Conservation (phyloP, 2,113 vertebrate species). For the Pterocles gutturalis region DNA sequence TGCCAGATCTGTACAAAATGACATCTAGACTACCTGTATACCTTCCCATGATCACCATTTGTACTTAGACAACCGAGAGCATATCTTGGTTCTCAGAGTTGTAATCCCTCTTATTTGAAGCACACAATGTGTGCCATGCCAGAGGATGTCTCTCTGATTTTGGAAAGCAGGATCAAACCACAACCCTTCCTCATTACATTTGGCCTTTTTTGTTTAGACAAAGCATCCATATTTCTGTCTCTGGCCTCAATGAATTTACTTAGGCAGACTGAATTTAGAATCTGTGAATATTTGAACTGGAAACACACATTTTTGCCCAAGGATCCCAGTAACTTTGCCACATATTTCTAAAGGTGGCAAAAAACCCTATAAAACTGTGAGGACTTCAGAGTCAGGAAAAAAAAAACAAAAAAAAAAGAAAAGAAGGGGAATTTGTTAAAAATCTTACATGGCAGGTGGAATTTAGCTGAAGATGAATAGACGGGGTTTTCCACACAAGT, state of each 20-base stretch:
- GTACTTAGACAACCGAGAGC: background rate
- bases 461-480: background rate
- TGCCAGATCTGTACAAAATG: background rate
- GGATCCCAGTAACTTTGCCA: background rate
- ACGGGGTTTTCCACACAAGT: background rate
- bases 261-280: background rate
- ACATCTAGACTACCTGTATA: background rate
- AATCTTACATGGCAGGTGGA: background rate
- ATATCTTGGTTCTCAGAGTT: background rate
- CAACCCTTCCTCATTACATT: background rate
- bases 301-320: background rate
- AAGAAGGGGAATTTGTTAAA: background rate
- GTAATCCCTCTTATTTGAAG: background rate
- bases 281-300: background rate
- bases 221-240: background rate
- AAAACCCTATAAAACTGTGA: background rate
- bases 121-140: accelerated
- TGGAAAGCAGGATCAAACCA: background rate
- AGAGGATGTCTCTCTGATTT: background rate
- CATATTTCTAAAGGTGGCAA: background rate
- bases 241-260: background rate
- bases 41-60: background rate
- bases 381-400: background rate
- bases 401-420: background rate
- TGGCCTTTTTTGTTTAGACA: background rate